Evolutionary conservation across 2,113 vertebrate species (phyloP).

Genomic region (Sisor rabdophorus): DNA sequence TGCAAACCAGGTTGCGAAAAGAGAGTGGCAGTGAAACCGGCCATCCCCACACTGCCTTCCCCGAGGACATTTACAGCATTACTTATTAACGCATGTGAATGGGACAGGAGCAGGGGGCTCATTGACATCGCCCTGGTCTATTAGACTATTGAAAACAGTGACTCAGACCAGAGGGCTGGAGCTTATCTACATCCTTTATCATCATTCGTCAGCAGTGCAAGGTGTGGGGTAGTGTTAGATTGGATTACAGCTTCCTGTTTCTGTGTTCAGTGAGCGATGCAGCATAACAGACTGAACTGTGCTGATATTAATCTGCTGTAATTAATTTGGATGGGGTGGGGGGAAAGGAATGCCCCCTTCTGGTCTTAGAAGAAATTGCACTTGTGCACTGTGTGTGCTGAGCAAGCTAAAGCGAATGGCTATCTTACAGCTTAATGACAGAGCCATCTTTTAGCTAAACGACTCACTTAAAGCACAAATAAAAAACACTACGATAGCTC

Average conservation of each 20-base stretch:
- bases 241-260: neutral
- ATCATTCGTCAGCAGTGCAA: slow-evolving; percentile 3
- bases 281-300: slow-evolving; percentile 15
- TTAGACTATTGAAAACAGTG: slow-evolving; percentile 40
- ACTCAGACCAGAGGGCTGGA: slow-evolving; percentile 16
- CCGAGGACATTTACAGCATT: slow-evolving; percentile 48
- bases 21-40: slow-evolving; percentile 51
- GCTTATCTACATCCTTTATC: slow-evolving; percentile 19
- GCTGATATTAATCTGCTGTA: slow-evolving; percentile 48
- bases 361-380: slow-evolving; percentile 42
- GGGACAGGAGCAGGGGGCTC: slow-evolving; percentile 7
- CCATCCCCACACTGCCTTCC: slow-evolving; percentile 38
- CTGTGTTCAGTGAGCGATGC: slow-evolving; percentile 13
- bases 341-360: slow-evolving; percentile 46
- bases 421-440: slow-evolving; percentile 7
- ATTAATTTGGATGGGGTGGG: slow-evolving; percentile 48
- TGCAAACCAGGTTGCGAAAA: slow-evolving; percentile 82
- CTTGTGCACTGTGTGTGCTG: neutral
- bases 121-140: slow-evolving; percentile 5
- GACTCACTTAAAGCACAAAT: neutral
- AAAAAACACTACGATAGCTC: neutral
- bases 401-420: slow-evolving; percentile 7
- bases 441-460: slow-evolving; percentile 3
- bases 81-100: slow-evolving; percentile 53
- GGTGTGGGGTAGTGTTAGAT: neutral